These are phyloP conservation scores for Cantharis rustica DNA, from an alignment of 2,888 invertebrate species.

Conservation along the genomic window DNA sequence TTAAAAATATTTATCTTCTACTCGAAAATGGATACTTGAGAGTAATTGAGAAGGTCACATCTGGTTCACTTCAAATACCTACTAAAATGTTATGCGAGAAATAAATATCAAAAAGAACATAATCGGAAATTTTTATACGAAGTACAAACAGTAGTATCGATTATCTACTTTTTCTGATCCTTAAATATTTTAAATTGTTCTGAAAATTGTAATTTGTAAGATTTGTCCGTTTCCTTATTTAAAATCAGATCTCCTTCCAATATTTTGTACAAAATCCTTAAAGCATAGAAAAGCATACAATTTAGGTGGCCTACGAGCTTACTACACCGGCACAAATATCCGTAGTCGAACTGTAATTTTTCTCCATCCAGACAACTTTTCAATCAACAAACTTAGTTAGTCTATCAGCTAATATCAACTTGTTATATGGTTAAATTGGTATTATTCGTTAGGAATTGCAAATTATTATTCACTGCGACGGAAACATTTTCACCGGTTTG, in stretches of 20 bases:
- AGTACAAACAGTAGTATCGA: constrained; percentile 3
- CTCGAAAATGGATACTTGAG: constrained; percentile 6
- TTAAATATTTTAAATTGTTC: background rate
- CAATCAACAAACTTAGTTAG: background rate
- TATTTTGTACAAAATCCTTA: background rate
- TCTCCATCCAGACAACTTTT: background rate
- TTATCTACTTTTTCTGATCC: background rate
- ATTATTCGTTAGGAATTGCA: too few relatives aligned
- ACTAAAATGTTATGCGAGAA: constrained; percentile 13
- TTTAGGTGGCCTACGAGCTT: background rate
- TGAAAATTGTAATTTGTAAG: background rate
- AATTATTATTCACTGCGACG: background rate
- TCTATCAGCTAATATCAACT: background rate
- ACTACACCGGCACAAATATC: background rate
- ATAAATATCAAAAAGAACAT: constrained; percentile 11
- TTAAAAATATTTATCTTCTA: constrained; percentile 9
- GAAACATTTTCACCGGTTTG: background rate
- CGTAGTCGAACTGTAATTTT: background rate
- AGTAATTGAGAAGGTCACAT: constrained; percentile 9
- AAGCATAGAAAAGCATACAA: background rate
- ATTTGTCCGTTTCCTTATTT: background rate
- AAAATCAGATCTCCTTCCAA: background rate
- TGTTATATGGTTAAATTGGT: background rate
- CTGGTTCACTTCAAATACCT: constrained; percentile 14
- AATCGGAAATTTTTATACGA: constrained; percentile 7